Evolutionary conservation across 1,140 invertebrate genomes (phyloP).

Genomic region (Brachionus asplanchnoidis): DNA sequence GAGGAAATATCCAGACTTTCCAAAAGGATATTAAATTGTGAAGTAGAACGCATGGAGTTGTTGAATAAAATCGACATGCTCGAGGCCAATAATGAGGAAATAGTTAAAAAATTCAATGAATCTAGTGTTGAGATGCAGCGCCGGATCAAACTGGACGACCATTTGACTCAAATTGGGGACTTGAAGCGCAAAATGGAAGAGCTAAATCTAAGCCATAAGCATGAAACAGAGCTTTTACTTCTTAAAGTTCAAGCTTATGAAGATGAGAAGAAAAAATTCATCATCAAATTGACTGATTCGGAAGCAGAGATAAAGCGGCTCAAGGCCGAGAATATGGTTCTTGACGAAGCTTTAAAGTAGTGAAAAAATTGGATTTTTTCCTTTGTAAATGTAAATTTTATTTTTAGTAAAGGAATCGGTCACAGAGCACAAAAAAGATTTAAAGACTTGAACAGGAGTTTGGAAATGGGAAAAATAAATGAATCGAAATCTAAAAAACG

Average conservation of each 20-base stretch:
- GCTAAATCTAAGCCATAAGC: background rate
- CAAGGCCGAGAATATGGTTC: background rate
- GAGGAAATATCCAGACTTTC: constrained; percentile 5
- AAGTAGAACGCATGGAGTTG: background rate
- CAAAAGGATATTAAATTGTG: background rate
- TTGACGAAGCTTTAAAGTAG: constrained; percentile 17
- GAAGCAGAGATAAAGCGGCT: background rate
- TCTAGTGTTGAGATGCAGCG: background rate
- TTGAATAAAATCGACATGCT: constrained; percentile 24
- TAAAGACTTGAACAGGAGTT: background rate
- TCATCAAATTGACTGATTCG: background rate
- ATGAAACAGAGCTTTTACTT: background rate
- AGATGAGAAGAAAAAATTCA: constrained; percentile 3
- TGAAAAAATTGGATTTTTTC: background rate
- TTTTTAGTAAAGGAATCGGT: background rate
- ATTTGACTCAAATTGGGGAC: background rate
- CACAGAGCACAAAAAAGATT: background rate
- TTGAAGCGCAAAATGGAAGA: constrained; percentile 15
- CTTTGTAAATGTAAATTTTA: background rate
- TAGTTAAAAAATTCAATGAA: constrained; percentile 17
- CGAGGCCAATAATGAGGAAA: constrained; percentile 27
- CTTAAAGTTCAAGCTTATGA: background rate
- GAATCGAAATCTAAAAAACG: background rate
- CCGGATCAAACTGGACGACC: constrained; percentile 6
- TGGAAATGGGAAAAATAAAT: background rate